Percentiles rank a stretch among this genome's conserved stretches.
Evolutionary conservation across 2,113 vertebrate genomes (phyloP).

Genomic region (Rynchops niger): DNA sequence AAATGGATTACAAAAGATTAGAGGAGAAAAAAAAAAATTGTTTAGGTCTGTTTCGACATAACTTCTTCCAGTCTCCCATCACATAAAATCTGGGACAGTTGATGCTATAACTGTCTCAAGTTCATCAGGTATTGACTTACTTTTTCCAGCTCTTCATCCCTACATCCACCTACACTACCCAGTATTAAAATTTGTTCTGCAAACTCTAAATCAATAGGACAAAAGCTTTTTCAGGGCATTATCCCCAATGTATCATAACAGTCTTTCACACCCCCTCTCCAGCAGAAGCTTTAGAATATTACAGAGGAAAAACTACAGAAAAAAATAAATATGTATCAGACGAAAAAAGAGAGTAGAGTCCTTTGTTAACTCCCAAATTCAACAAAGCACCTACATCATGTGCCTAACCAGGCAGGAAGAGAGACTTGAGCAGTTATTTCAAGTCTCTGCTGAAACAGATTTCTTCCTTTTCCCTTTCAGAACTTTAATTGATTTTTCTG

Average conservation of each 20-base stretch:
- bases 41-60: not conserved
- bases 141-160: not conserved
- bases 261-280: not conserved
- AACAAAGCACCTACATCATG: not conserved
- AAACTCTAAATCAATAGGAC: not conserved
- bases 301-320: not conserved
- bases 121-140: not conserved
- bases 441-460: not conserved
- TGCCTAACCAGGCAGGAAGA: not conserved
- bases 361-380: not conserved
- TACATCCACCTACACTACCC: not conserved
- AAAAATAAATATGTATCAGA: not conserved
- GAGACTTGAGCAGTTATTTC: not conserved
- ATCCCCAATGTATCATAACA: not conserved
- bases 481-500: not conserved
- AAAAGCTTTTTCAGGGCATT: not conserved
- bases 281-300: not conserved
- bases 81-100: not conserved
- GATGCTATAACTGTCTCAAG: not conserved
- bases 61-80: not conserved
- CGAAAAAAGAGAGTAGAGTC: not conserved
- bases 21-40: not conserved
- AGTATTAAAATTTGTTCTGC: not conserved
- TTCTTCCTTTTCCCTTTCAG: not conserved
- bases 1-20: not conserved